Percentiles rank a stretch among this genome's conserved stretches.
These are phyloP conservation scores for Cryptus viduatorius DNA, from an alignment of 2,888 invertebrate genomes.

Conservation along the genomic window DNA sequence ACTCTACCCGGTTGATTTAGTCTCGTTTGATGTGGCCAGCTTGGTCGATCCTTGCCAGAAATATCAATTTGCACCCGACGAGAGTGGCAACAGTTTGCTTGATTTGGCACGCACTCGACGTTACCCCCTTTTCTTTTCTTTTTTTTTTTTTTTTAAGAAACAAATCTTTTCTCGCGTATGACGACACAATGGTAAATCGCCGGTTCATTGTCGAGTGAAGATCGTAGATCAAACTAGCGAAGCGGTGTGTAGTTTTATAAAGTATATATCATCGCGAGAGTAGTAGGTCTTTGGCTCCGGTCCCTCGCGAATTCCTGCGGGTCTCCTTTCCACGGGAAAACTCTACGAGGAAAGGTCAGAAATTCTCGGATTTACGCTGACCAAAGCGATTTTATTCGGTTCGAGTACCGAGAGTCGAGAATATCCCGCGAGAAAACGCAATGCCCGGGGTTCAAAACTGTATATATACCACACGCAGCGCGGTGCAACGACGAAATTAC, in stretches of 20 bases:
- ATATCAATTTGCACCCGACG: conserved; percentile 77
- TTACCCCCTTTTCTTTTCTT: neutral
- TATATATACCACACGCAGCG: neutral
- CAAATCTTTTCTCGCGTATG: conserved; percentile 51
- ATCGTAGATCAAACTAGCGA: conserved; percentile 57
- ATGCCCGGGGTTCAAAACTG: neutral
- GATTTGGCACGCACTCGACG: conserved; percentile 74
- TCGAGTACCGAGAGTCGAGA: conserved; percentile 1
- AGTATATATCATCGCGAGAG: conserved; percentile 41
- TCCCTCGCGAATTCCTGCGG: conserved; percentile 34
- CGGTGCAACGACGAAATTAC: conserved; percentile 41
- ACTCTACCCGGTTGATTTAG: conserved; percentile 35
- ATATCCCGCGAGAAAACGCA: conserved; percentile 15
- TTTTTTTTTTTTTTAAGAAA: neutral
- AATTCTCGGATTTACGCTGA: conserved; percentile 16
- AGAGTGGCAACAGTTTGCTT: conserved; percentile 80
- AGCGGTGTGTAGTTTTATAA: conserved; percentile 33
- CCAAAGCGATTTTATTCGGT: conserved; percentile 25
- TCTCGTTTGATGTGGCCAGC: conserved; percentile 41
- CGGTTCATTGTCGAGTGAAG: conserved; percentile 49
- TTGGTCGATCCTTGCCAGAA: conserved; percentile 74
- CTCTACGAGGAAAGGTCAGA: conserved; percentile 20
- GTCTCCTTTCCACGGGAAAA: conserved; percentile 16
- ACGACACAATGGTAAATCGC: conserved; percentile 59
- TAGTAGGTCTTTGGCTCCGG: conserved; percentile 31